Evolutionary conservation across 2,888 invertebrate genomes (phyloP).

Genomic region (Ashinkailepas kermadecensis): DNA sequence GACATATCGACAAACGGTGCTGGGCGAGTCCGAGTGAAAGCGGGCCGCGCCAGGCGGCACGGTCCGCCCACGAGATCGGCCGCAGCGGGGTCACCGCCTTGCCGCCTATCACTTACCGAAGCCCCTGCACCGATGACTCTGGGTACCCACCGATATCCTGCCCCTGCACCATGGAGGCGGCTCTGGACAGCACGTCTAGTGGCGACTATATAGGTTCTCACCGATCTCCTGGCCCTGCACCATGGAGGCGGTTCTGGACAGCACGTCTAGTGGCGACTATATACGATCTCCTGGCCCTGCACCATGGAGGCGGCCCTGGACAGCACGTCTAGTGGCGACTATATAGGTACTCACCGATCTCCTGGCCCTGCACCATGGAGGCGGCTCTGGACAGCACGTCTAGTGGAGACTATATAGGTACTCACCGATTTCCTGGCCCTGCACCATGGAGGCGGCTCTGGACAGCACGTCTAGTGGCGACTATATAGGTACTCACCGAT

Average conservation of each 20-base stretch:
- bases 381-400: background rate
- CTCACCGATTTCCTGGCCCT: constrained; percentile 11
- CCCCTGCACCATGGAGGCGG: constrained; percentile 6
- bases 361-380: constrained; percentile 8
- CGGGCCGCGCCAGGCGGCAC: too few species aligned
- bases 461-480: too few species aligned
- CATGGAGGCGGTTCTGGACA: background rate
- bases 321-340: background rate
- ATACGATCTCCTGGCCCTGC: constrained; percentile 8
- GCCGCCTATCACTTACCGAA: too few species aligned
- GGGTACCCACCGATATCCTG: background rate
- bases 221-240: constrained; percentile 12
- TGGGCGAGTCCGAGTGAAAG: too few species aligned
- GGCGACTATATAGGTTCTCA: background rate
- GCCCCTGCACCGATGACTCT: too few species aligned
- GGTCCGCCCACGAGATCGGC: too few species aligned
- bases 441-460: constrained; percentile 5
- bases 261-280: background rate
- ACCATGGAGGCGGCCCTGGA: constrained; percentile 8
- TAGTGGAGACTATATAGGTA: background rate
- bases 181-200: background rate
- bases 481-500: background rate
- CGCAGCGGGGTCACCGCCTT: too few species aligned
- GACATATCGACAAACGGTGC: too few species aligned
- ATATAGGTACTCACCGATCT: background rate